Percentiles rank a stretch among this genome's conserved stretches.
Evolutionary conservation across 1,140 invertebrate species (phyloP).

Genomic region (Berghia stephanieae): DNA sequence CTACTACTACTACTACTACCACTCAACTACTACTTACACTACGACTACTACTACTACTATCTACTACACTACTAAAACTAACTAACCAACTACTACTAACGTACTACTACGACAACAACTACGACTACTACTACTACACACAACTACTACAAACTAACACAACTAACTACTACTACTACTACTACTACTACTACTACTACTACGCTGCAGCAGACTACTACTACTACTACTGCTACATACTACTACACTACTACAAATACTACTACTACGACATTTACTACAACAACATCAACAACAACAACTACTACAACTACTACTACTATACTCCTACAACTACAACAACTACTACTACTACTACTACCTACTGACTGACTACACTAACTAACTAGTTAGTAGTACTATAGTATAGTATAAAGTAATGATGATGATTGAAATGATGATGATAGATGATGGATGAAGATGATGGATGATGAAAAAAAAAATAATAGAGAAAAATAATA

Average conservation of each 20-base stretch:
- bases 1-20: slow-evolving; percentile 23
- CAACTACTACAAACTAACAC: not conserved
- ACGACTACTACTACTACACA: slow-evolving; percentile 28
- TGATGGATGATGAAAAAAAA: too few relatives aligned
- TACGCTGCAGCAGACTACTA: slow-evolving; percentile 16
- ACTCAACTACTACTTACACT: too few relatives aligned
- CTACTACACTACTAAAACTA: slow-evolving; percentile 6
- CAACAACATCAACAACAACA: not conserved
- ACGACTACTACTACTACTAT: slow-evolving; percentile 1
- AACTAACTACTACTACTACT: slow-evolving; percentile 16
- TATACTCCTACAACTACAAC: slow-evolving; percentile 8
- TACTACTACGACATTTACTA: slow-evolving; percentile 9
- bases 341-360: slow-evolving; percentile 28
- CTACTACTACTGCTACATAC: slow-evolving; percentile 15
- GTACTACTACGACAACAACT: slow-evolving; percentile 20
- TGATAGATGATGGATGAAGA: too few relatives aligned
- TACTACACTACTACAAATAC: slow-evolving; percentile 23
- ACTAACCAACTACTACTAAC: not conserved
- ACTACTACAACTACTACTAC: too few relatives aligned
- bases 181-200: slow-evolving; percentile 22
- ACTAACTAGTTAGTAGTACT: too few relatives aligned
- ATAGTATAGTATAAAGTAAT: too few relatives aligned
- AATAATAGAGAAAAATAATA: too few relatives aligned
- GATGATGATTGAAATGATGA: too few relatives aligned
- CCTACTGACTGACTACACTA: too few relatives aligned